Evolutionary conservation across 2,113 vertebrate species (phyloP), one percentile per base, ranked within the genome.

Genomic region (Nanorana parkeri): DNA sequence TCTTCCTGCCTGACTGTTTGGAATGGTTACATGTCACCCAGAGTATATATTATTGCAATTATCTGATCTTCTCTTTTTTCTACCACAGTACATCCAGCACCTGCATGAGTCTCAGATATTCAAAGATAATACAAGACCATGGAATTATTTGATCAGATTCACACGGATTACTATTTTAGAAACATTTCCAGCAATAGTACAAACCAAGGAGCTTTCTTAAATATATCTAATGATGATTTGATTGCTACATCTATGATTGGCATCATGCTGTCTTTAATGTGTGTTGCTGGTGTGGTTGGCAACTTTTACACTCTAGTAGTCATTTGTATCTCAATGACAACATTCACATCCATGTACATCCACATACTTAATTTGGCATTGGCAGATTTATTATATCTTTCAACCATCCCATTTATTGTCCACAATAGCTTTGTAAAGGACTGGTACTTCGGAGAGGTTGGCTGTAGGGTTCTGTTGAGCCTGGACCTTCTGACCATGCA

Each of bases 401-500:
- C 92, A 83, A 95, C 95, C 0, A 90, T 91, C 5, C 94, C 94
- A 26, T 96, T 96, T 88, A 94, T 95, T 0, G 94, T 95, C 36
- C 94, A 94, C 11, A 94, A 94, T 86, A 94, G 93, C 84, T 85
- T 96, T 86, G 92, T 90, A 0, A 91, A 93, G 0, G 93, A 93
- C 71, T 96, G 94, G 94, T 91, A 92, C 8, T 96, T 95, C 16
- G 95, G 94, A 0, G 94, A 95, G 84, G 87, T 88, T 5, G 94
- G 94, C 61, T 95, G 95, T 47, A 90, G 93, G 28, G 89, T 95
- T 29, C 91, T 96, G 24, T 89, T 95, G 76, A 94, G 93, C 82
- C 87, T 95, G 80, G 94, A 96, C 86, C 92, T 96, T 64, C 92
- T 95, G 84, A 95, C 95, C 58, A 94, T 95, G 95, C 94, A 95